Evolutionary conservation across 2,888 invertebrate species (phyloP).

Genomic region (Dasysyrphus tricinctus): DNA sequence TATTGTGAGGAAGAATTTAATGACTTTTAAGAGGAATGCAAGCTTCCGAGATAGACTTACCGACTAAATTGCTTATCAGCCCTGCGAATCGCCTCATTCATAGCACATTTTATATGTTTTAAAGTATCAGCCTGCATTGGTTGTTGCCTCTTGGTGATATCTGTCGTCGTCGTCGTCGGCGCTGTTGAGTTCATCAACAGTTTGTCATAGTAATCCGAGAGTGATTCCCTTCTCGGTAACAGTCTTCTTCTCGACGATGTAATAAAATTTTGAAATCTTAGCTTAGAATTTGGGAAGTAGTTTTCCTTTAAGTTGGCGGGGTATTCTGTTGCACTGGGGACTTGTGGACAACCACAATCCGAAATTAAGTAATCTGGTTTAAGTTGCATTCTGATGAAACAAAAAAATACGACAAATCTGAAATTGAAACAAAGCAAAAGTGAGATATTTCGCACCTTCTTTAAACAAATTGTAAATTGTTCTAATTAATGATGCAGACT

Average conservation of each 20-base stretch:
- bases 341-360: constrained; percentile 80
- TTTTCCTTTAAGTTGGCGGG: constrained; percentile 33
- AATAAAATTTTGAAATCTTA: constrained; percentile 61
- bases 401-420: background rate
- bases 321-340: constrained; percentile 32
- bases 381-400: constrained; percentile 59
- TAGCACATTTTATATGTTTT: constrained; percentile 57
- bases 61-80: constrained; percentile 50
- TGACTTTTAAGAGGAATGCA: constrained; percentile 7
- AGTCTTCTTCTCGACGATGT: constrained; percentile 75
- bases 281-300: constrained; percentile 35
- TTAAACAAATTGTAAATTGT: constrained; percentile 5
- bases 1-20: constrained; percentile 21
- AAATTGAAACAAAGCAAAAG: constrained; percentile 18
- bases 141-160: constrained; percentile 32
- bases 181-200: constrained; percentile 76
- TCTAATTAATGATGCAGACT: constrained; percentile 27
- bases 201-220: constrained; percentile 79
- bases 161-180: constrained; percentile 8
- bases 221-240: constrained; percentile 79
- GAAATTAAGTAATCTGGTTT: constrained; percentile 81
- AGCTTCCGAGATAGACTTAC: constrained; percentile 23
- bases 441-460: constrained; percentile 44
- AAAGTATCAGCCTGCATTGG: constrained; percentile 20
- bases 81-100: constrained; percentile 57